These are phyloP conservation scores for Syngnathus scovelli DNA, from an alignment of 2,113 vertebrate genomes.

Conservation along the genomic window DNA sequence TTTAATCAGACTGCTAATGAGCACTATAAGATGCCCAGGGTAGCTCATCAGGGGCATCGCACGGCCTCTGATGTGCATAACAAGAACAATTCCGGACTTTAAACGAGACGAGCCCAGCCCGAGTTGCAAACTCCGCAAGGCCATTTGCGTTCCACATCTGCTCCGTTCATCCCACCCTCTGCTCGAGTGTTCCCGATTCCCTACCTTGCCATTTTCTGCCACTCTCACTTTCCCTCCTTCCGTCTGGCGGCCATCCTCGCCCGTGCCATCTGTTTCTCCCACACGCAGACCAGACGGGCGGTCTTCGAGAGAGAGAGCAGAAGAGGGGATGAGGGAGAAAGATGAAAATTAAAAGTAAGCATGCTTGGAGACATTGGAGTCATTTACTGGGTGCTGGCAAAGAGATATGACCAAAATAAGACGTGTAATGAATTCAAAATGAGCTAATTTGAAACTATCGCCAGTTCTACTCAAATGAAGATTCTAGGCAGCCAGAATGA, in stretches of 20 bases:
- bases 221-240: conserved; percentile 38
- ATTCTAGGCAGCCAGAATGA: neutral
- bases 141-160: conserved; percentile 61
- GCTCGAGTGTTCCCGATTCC: conserved; percentile 38
- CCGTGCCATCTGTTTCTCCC: conserved; percentile 59
- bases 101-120: conserved; percentile 37
- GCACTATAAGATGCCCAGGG: conserved; percentile 45
- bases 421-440: neutral
- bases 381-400: conserved; percentile 4
- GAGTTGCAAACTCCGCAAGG: conserved; percentile 51
- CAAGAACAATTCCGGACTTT: conserved; percentile 25
- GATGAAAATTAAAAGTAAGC: conserved; percentile 12
- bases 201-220: conserved; percentile 39
- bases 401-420: neutral
- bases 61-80: conserved; percentile 42
- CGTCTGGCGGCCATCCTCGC: conserved; percentile 56
- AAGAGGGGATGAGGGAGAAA: conserved; percentile 19
- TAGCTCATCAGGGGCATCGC: conserved; percentile 37
- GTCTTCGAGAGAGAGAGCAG: conserved; percentile 11
- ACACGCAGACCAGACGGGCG: conserved; percentile 29
- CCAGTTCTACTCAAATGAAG: neutral
- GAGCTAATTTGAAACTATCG: neutral
- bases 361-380: conserved; percentile 11
- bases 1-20: conserved; percentile 67
- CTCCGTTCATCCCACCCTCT: conserved; percentile 35